phyloP scores from a whole-genome alignment of 2,113 vertebrate species.

The Ptychochromis oligacanthus region DNA sequence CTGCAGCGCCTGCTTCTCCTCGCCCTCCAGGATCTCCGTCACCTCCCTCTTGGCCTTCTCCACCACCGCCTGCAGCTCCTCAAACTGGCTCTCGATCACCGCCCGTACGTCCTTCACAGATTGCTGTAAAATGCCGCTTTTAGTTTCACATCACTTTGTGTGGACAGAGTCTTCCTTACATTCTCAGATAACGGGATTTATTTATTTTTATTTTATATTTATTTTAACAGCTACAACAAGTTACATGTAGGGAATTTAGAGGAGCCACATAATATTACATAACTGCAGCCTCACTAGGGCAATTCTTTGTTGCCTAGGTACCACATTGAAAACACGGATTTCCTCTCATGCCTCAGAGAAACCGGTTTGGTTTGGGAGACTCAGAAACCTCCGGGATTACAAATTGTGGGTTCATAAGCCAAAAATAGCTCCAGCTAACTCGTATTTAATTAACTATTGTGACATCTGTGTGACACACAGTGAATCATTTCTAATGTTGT shows the following conservation, averaged over 20 bases:
- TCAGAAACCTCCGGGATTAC: background rate
- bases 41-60: constrained; percentile 79
- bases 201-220: too few species aligned
- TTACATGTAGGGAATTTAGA: background rate
- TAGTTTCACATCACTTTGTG: background rate
- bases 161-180: rapidly evolving
- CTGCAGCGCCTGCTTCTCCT: constrained; percentile 78
- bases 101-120: constrained; percentile 82
- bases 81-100: constrained; percentile 81
- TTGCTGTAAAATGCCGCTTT: constrained; percentile 60
- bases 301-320: background rate
- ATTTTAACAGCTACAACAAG: background rate
- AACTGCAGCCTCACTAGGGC: background rate
- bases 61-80: constrained; percentile 76
- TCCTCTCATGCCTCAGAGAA: constrained; percentile 10
- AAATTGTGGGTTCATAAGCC: background rate
- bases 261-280: background rate
- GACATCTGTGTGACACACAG: background rate
- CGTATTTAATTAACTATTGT: rapidly evolving
- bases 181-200: background rate
- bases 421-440: background rate
- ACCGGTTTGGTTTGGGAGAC: background rate
- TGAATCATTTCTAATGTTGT: background rate
- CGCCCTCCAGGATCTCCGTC: constrained; percentile 81
- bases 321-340: background rate